These are phyloP conservation scores for Amniataba percoides DNA, from an alignment of 2,797 vertebrate genomes.

Conservation along the genomic window DNA sequence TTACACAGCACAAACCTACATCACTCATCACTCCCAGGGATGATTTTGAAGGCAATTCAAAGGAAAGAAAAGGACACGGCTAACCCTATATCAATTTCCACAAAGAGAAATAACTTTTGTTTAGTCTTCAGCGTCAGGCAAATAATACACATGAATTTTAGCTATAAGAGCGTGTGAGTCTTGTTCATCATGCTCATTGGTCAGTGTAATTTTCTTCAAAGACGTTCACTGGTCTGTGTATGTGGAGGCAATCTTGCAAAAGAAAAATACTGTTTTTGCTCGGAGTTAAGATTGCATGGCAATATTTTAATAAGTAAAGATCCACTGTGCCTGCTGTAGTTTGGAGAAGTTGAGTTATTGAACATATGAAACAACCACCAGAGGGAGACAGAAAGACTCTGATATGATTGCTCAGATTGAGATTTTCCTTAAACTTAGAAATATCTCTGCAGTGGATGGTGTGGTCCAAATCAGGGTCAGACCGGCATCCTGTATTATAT, in stretches of 20 bases:
- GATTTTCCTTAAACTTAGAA: not conserved
- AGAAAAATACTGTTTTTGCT: no score
- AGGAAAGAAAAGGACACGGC: not conserved
- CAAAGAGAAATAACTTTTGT: no score
- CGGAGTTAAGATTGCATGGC: no score
- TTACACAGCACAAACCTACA: no score
- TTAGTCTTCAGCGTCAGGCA: not conserved
- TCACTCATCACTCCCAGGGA: no score
- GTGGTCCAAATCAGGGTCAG: not conserved
- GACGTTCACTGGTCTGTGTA: not conserved
- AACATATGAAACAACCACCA: constrained; percentile 11
- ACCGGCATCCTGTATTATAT: no score
- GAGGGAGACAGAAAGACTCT: constrained; percentile 17
- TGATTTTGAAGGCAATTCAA: not conserved
- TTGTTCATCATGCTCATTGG: not conserved
- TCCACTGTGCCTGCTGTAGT: no score
- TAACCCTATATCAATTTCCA: not conserved
- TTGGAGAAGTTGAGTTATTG: not conserved
- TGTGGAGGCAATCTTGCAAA: not conserved
- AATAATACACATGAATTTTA: not conserved
- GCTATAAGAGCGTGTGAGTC: not conserved
- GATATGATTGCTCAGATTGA: not conserved
- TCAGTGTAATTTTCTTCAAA: not conserved
- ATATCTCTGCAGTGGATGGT: not conserved
- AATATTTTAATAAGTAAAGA: no score